phyloP scores from a whole-genome alignment of 2,113 vertebrate species.

The Leucoraja erinaceus region DNA sequence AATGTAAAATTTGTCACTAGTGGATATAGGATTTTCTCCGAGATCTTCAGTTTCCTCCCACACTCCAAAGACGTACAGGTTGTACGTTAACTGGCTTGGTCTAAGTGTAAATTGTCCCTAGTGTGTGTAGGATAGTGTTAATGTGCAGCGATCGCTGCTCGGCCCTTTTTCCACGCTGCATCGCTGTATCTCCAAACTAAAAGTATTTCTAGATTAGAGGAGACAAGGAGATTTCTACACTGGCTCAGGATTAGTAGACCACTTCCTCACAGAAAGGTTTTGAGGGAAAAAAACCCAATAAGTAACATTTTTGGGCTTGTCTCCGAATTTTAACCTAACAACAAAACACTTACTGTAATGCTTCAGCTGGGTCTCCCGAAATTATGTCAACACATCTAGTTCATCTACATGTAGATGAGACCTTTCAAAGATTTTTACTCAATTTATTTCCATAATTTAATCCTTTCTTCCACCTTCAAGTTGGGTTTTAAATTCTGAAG shows the following conservation, averaged over 20 bases:
- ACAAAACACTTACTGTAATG: background rate
- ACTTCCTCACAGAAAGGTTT: background rate
- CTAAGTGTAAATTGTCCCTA: no score
- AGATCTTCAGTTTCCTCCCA: no score
- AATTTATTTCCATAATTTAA: background rate
- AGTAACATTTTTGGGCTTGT: background rate
- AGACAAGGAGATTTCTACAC: background rate
- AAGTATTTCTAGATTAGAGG: background rate
- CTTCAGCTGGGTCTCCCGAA: background rate
- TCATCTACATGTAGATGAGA: conserved; percentile 13
- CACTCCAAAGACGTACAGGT: no score
- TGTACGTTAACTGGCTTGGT: no score
- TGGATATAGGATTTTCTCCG: no score
- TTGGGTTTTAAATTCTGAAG: background rate
- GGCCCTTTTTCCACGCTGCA: no score
- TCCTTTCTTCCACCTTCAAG: background rate
- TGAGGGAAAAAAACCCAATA: background rate
- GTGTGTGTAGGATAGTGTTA: no score
- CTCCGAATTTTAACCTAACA: background rate
- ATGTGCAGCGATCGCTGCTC: no score
- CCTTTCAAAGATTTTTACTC: background rate
- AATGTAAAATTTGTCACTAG: no score
- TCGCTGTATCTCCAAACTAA: no score
- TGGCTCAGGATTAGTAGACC: background rate
- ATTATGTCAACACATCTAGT: background rate